Evolutionary conservation across 2,113 vertebrate genomes (phyloP).

Genomic region (Archocentrus centrarchus): DNA sequence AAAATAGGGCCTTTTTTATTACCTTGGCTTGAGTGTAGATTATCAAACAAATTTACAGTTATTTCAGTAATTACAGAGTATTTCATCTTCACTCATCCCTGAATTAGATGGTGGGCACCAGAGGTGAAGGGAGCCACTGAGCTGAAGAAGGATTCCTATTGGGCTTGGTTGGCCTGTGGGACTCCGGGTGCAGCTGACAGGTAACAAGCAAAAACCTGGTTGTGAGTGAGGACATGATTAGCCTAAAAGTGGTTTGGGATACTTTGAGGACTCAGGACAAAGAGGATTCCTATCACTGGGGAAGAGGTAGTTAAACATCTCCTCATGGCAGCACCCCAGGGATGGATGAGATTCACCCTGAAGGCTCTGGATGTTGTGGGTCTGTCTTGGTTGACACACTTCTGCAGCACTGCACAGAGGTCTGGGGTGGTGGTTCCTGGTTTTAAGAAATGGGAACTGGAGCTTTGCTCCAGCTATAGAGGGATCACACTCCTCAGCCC

Average conservation of each 20-base stretch:
- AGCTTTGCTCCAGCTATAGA: neutral
- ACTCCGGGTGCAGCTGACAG: neutral
- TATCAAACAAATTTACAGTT: neutral
- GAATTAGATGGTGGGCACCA: neutral
- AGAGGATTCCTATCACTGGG: neutral
- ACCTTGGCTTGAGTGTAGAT: neutral
- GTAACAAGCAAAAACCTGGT: neutral
- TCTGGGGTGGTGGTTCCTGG: neutral
- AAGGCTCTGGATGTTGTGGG: neutral
- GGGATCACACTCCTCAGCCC: neutral
- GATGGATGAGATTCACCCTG: neutral
- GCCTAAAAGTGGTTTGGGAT: neutral
- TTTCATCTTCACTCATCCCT: neutral
- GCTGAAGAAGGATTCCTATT: neutral
- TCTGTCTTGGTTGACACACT: neutral
- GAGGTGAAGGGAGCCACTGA: neutral
- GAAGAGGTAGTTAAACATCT: neutral
- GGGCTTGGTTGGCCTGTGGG: neutral
- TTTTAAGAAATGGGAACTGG: neutral
- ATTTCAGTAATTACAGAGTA: neutral
- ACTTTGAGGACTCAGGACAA: neutral
- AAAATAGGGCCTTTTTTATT: neutral
- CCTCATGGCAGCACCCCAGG: neutral
- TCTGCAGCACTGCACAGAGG: neutral
- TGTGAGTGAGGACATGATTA: neutral